phyloP scores from a whole-genome alignment of 2,797 vertebrate species.

The Peromyscus nudipes region DNA sequence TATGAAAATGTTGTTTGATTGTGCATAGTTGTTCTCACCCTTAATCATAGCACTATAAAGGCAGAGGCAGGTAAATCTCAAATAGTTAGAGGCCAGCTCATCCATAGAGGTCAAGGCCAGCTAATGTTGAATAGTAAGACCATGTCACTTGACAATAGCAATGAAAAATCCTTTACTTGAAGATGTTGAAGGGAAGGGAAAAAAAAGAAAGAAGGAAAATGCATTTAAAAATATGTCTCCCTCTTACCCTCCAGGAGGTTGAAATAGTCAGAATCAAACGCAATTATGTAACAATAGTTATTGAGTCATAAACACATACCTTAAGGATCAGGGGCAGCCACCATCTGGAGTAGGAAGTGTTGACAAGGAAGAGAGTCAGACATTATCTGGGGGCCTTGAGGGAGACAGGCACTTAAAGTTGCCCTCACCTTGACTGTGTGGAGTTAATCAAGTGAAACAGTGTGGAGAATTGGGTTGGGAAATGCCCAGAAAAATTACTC shows the following conservation, averaged over 20 bases:
- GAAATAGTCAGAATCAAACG: neutral
- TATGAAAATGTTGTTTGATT: conserved; percentile 27
- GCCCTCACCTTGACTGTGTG: neutral
- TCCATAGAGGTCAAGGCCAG: neutral
- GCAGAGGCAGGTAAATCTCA: neutral
- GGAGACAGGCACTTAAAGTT: neutral
- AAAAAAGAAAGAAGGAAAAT: no score
- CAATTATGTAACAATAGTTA: neutral
- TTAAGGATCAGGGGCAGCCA: neutral
- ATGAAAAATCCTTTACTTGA: neutral
- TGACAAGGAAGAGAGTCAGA: neutral
- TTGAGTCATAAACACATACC: neutral
- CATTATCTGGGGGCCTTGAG: neutral
- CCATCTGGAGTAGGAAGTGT: neutral
- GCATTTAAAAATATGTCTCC: neutral
- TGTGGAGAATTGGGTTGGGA: neutral
- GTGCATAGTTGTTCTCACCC: neutral
- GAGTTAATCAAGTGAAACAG: neutral
- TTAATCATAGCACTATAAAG: neutral
- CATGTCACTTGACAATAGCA: neutral
- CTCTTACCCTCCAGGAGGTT: neutral
- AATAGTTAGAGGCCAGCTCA: neutral
- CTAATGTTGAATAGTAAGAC: neutral
- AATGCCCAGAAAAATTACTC: conserved; percentile 36
- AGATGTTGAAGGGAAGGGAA: neutral